phyloP scores from a whole-genome alignment of 2,888 invertebrate genomes.

The Pterostichus niger region DNA sequence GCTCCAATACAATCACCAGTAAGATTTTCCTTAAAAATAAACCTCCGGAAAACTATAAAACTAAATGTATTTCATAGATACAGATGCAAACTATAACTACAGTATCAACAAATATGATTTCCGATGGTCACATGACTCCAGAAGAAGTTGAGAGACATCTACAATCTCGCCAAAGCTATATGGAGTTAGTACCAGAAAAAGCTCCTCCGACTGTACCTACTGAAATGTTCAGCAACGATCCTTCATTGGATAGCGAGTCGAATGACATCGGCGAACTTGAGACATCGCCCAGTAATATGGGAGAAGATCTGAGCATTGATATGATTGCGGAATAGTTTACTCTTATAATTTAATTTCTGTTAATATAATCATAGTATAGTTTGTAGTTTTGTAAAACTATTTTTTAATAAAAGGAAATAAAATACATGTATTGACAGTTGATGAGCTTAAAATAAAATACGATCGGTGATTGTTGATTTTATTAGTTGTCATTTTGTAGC shows the following conservation, averaged over 20 bases:
- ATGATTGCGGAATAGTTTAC: conserved; percentile 79
- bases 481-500: not conserved
- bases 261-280: conserved; percentile 88
- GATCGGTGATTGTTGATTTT: not conserved
- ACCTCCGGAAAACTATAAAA: too few species aligned
- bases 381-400: conserved; percentile 11
- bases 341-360: conserved; percentile 14
- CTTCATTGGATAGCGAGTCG: conserved; percentile 92
- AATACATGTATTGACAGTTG: not conserved
- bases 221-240: conserved; percentile 97
- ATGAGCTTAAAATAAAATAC: not conserved
- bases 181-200: conserved; percentile 90
- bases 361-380: not conserved
- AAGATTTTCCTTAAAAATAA: conserved; percentile 51
- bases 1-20: conserved; percentile 73
- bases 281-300: conserved; percentile 89
- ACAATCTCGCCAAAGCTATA: conserved; percentile 89
- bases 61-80: conserved; percentile 70
- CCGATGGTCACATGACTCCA: conserved; percentile 93
- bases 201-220: conserved; percentile 94
- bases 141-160: conserved; percentile 95
- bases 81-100: conserved; percentile 80
- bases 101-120: conserved; percentile 80
- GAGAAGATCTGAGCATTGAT: conserved; percentile 87
- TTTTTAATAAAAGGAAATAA: not conserved